Conservation (phyloP, 2,113 vertebrate genomes). For the Gyps fulvus region DNA sequence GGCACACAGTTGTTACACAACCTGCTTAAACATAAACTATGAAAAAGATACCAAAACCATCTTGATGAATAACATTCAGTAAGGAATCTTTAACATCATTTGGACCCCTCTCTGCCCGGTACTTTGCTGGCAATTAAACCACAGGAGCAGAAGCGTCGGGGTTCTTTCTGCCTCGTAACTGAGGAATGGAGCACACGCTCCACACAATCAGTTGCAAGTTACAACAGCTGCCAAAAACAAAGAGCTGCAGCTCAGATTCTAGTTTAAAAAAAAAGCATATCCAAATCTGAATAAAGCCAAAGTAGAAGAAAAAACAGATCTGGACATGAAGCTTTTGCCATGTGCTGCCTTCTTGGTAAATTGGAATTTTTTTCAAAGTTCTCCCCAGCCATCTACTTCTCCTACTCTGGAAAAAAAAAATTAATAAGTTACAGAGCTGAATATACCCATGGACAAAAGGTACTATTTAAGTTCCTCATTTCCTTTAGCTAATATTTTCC, state of each 20-base stretch:
- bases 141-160: not conserved
- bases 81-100: not conserved
- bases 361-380: not conserved
- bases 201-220: not conserved
- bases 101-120: not conserved
- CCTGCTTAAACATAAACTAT: not conserved
- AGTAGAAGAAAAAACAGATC: not conserved
- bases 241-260: not conserved
- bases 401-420: not conserved
- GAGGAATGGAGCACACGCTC: not conserved
- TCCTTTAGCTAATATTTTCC: not conserved
- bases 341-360: not conserved
- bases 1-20: not conserved
- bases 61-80: fast-evolving
- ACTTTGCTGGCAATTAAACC: not conserved
- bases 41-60: not conserved
- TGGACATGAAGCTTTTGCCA: not conserved
- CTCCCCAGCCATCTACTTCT: not conserved
- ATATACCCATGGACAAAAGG: not conserved
- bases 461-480: not conserved
- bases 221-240: not conserved
- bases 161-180: not conserved
- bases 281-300: not conserved
- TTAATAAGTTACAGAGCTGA: not conserved
- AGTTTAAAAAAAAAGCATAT: not conserved